A percentile compares a stretch with the other conserved stretches of the same genome.
Conservation (phyloP, 1,140 invertebrate genomes). For the Calephelis nemesis region DNA sequence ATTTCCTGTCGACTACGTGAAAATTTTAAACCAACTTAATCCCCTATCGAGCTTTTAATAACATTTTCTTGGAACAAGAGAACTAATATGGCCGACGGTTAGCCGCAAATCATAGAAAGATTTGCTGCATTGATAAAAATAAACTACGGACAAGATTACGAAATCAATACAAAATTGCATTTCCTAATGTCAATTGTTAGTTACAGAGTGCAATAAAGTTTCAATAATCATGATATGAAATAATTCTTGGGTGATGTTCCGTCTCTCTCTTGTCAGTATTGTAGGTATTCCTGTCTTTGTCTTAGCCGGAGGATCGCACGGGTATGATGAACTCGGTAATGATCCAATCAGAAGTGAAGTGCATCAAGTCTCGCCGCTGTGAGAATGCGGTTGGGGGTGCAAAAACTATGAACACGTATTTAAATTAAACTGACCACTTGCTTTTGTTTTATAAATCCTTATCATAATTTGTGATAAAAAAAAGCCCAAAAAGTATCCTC, state of each 20-base stretch:
- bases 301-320: conserved; percentile 67
- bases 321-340: conserved; percentile 79
- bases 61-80: conserved; percentile 64
- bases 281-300: conserved; percentile 49
- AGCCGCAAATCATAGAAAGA: conserved; percentile 78
- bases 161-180: conserved; percentile 79
- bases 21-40: conserved; percentile 68
- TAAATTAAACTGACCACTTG: conserved; percentile 74
- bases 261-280: conserved; percentile 43
- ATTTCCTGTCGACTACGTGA: conserved; percentile 74
- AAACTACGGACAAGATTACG: conserved; percentile 71
- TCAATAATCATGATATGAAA: conserved; percentile 79
- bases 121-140: conserved; percentile 77
- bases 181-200: conserved; percentile 79
- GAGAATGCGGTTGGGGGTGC: conserved; percentile 77
- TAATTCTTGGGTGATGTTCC: conserved; percentile 72
- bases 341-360: conserved; percentile 78
- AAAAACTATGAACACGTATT: conserved; percentile 75
- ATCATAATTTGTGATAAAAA: conserved; percentile 26
- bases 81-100: conserved; percentile 65
- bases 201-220: conserved; percentile 78
- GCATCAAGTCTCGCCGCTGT: conserved; percentile 72
- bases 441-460: conserved; percentile 62
- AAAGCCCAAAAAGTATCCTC: neutral
- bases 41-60: conserved; percentile 73